Evolutionary conservation across 2,113 vertebrate species (phyloP), one percentile per base, ranked within the genome.

Genomic region (Neotoma lepida): DNA sequence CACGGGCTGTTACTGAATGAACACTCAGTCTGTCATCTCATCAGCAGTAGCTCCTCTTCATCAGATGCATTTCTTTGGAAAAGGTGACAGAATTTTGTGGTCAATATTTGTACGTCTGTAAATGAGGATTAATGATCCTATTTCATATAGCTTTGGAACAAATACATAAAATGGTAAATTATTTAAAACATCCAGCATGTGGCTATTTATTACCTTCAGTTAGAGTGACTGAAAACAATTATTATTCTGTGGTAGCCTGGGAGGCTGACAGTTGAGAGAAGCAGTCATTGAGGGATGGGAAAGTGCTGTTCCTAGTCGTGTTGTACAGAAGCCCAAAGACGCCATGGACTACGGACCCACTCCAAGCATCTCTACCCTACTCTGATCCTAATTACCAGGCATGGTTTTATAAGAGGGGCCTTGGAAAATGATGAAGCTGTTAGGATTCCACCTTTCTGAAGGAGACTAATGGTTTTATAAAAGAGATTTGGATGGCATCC

Each of bases 221-320:
- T 89, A 89, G 24, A 87, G 14, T 56, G 18, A 87, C 51, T 85
- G 3, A 90, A 87, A 90, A 63, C 64, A 71, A 70, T 54, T 74
- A 94, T 89, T 51, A 76, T 66, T 86, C n/a, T 66, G 56, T 22
- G 74, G 33, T 89, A 68, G 46, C 13, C 1, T 39, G 3, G 33
- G 51, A 93, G 30, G 33, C 39, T 80, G 33, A 26, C 88, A 68
- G 49, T 56, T 61, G 74, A 54, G 24, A 73, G 63, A 88, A 26
- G 49, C 4, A 54, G 1, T 74, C 51, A 61, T 2, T 87, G 9
- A 84, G 1, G 4, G 2, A 95, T 58, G 73, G 13, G 46, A 26
- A 5, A 78, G 4, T 44, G 9, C 2, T 84, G 9, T 68, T 92
- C 9, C 56, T 89, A 9, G 22, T n/a, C 6, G 2, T 74, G 14